Evolutionary conservation across 2,888 invertebrate species (phyloP).

Genomic region (Trimorus sp.): DNA sequence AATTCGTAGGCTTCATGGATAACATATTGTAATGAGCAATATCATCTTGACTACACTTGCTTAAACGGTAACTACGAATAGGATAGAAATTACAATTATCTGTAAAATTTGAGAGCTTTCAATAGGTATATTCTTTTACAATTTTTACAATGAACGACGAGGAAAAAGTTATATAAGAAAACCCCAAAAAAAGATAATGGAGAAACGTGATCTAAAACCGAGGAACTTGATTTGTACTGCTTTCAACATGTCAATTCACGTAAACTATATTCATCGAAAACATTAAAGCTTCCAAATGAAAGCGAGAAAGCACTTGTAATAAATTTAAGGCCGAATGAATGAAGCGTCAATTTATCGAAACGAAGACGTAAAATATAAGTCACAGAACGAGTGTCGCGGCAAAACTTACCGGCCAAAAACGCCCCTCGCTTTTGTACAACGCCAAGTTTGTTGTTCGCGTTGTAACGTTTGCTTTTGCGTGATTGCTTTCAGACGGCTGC

Average conservation of each 20-base stretch:
- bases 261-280: slow-evolving; percentile 45
- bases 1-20: slow-evolving; percentile 1
- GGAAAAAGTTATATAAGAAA: slow-evolving; percentile 17
- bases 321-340: slow-evolving; percentile 36
- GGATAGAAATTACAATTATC: slow-evolving; percentile 38
- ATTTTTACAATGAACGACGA: slow-evolving; percentile 33
- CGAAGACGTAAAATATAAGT: slow-evolving; percentile 8
- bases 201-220: background rate
- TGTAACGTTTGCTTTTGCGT: slow-evolving; percentile 29
- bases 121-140: slow-evolving; percentile 52
- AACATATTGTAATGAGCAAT: slow-evolving; percentile 32
- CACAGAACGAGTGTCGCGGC: slow-evolving; percentile 1
- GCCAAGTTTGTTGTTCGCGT: slow-evolving; percentile 21
- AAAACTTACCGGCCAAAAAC: slow-evolving; percentile 6
- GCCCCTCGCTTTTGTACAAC: slow-evolving; percentile 21
- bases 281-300: slow-evolving; percentile 41
- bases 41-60: slow-evolving; percentile 35
- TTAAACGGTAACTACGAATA: slow-evolving; percentile 38
- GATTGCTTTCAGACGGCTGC: slow-evolving; percentile 19
- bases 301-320: slow-evolving; percentile 38
- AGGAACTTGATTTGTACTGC: slow-evolving; percentile 39
- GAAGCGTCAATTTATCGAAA: slow-evolving; percentile 53
- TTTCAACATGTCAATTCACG: slow-evolving; percentile 49
- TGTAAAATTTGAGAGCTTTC: slow-evolving; percentile 39
- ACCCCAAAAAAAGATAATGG: background rate